Conservation (phyloP, 92 coral and sea anemone genomes). For the Palythoa heliodiscus region DNA sequence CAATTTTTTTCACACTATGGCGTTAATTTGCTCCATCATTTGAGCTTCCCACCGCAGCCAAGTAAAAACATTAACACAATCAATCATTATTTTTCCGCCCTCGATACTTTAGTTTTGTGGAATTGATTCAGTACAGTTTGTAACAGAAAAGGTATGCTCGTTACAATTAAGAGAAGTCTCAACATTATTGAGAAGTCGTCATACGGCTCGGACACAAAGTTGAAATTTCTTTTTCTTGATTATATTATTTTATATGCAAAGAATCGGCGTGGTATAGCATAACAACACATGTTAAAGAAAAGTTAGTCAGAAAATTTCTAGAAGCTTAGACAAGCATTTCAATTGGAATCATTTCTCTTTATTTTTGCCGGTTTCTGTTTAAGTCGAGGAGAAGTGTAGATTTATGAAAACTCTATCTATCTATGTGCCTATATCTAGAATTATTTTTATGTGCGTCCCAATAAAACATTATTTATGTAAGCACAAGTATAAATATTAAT, state of each 20-base stretch:
- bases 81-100: neutral
- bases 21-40: neutral
- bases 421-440: neutral
- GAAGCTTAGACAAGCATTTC: too few relatives aligned
- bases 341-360: neutral
- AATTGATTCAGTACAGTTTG: neutral
- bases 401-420: neutral
- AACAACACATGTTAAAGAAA: too few relatives aligned
- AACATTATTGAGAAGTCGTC: neutral
- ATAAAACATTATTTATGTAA: constrained; percentile 4
- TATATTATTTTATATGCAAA: too few relatives aligned
- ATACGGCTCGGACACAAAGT: too few relatives aligned
- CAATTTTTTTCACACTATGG: neutral
- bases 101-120: neutral
- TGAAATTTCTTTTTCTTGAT: too few relatives aligned
- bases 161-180: neutral
- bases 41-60: neutral
- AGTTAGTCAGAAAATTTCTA: too few relatives aligned
- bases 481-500: constrained; percentile 4
- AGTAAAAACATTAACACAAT: neutral
- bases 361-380: neutral
- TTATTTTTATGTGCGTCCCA: constrained; percentile 17
- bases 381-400: neutral
- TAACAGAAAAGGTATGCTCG: neutral
- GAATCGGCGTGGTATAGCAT: too few relatives aligned